Evolutionary conservation across 1,140 invertebrate species (phyloP).

Genomic region (Agrypnia vestita): DNA sequence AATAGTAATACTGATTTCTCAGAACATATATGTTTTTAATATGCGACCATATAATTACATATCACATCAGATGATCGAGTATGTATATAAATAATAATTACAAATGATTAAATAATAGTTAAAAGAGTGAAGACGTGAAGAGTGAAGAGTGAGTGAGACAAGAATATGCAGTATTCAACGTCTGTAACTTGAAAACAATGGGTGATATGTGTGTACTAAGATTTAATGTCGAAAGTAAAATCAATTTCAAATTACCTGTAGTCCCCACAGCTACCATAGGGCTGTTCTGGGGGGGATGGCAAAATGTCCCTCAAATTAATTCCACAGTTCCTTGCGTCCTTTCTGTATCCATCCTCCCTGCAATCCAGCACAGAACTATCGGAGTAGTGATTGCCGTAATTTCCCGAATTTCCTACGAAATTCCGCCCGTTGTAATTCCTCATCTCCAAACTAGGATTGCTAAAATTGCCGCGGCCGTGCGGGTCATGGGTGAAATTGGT

Average conservation of each 20-base stretch:
- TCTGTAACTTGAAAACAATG: neutral
- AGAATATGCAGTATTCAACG: neutral
- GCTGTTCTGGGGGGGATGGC: slow-evolving; percentile 59
- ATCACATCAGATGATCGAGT: too few species aligned
- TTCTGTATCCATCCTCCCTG: slow-evolving; percentile 50
- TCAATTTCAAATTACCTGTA: slow-evolving; percentile 50
- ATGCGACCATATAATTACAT: too few species aligned
- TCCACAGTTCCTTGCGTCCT: slow-evolving; percentile 56
- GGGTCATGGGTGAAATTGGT: slow-evolving; percentile 39
- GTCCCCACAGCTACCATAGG: slow-evolving; percentile 58
- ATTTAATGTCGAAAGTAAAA: neutral
- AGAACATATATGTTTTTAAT: too few species aligned
- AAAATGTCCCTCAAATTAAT: slow-evolving; percentile 61
- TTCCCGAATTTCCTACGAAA: slow-evolving; percentile 31
- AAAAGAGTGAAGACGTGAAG: neutral
- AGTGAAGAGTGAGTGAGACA: neutral
- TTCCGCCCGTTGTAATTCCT: slow-evolving; percentile 41
- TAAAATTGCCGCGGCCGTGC: slow-evolving; percentile 53
- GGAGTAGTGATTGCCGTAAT: slow-evolving; percentile 59
- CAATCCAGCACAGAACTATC: slow-evolving; percentile 54
- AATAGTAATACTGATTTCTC: too few species aligned
- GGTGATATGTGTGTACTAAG: neutral
- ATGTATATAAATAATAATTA: too few species aligned
- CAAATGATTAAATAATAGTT: neutral
- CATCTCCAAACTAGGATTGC: slow-evolving; percentile 57